A percentile compares a stretch with the other conserved stretches of the same genome.
Conservation (phyloP, 2,113 vertebrate genomes). For the Chaetura pelagica region DNA sequence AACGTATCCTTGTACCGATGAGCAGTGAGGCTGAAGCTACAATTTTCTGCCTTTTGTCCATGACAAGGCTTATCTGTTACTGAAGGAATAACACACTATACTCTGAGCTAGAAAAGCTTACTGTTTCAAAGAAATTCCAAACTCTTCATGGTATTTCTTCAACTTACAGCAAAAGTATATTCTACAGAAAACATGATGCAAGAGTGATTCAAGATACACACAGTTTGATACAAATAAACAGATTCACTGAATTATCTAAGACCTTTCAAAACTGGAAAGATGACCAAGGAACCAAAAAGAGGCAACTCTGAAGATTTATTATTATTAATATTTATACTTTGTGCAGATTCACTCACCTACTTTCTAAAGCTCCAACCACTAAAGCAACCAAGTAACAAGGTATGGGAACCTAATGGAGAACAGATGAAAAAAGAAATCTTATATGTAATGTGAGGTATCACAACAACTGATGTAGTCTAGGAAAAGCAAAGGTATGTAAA, state of each 20-base stretch:
- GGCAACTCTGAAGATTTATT: background rate
- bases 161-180: background rate
- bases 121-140: background rate
- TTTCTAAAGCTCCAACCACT: slow-evolving; percentile 93
- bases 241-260: background rate
- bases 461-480: background rate
- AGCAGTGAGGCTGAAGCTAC: background rate
- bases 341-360: slow-evolving; percentile 82
- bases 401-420: slow-evolving; percentile 85
- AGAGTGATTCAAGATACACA: background rate
- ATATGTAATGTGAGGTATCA: background rate
- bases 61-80: background rate
- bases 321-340: background rate
- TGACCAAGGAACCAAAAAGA: background rate
- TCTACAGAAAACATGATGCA: background rate
- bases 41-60: background rate
- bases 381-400: slow-evolving; percentile 94
- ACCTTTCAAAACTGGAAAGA: background rate
- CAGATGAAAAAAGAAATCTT: background rate
- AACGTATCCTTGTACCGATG: background rate
- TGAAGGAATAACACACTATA: background rate
- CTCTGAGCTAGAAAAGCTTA: background rate
- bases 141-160: background rate
- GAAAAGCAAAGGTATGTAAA: background rate
- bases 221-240: background rate